Conservation (phyloP, 2,797 vertebrate species). For the Fringilla coelebs region DNA sequence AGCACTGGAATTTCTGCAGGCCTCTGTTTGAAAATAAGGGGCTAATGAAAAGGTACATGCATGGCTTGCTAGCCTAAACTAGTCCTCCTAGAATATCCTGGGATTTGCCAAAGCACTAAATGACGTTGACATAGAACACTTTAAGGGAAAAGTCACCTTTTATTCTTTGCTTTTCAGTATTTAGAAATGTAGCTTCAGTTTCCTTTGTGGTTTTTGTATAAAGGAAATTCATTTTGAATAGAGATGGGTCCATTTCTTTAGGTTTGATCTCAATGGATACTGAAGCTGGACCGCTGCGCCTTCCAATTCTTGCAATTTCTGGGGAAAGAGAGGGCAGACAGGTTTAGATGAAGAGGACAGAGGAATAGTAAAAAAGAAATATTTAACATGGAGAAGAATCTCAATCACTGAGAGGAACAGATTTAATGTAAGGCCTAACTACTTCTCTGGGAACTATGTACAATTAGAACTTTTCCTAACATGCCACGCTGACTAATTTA, state of each 20-base stretch:
- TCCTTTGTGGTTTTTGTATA: constrained; percentile 60
- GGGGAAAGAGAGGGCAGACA: constrained; percentile 53
- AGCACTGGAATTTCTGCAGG: constrained; percentile 41
- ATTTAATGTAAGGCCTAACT: background rate
- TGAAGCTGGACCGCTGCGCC: constrained; percentile 56
- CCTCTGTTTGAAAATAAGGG: constrained; percentile 54
- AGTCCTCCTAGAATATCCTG: constrained; percentile 55
- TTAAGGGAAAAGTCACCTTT: constrained; percentile 62
- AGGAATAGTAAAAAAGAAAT: constrained; percentile 37
- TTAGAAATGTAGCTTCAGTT: constrained; percentile 57
- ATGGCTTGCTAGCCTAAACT: constrained; percentile 57
- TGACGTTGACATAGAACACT: constrained; percentile 57
- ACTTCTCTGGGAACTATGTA: background rate
- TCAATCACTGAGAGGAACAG: constrained; percentile 6
- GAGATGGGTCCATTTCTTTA: constrained; percentile 65
- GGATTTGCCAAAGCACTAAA: constrained; percentile 65
- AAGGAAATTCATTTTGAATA: constrained; percentile 65
- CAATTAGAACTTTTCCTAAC: constrained; percentile 28
- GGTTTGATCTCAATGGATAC: constrained; percentile 63
- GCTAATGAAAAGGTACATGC: constrained; percentile 49
- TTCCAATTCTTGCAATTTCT: constrained; percentile 65
- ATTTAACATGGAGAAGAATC: constrained; percentile 44
- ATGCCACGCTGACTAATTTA: background rate
- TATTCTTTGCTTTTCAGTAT: constrained; percentile 65
- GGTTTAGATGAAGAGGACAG: constrained; percentile 60